These are phyloP conservation scores for Colletes collaris DNA, from an alignment of 2,888 invertebrate genomes.

Conservation along the genomic window DNA sequence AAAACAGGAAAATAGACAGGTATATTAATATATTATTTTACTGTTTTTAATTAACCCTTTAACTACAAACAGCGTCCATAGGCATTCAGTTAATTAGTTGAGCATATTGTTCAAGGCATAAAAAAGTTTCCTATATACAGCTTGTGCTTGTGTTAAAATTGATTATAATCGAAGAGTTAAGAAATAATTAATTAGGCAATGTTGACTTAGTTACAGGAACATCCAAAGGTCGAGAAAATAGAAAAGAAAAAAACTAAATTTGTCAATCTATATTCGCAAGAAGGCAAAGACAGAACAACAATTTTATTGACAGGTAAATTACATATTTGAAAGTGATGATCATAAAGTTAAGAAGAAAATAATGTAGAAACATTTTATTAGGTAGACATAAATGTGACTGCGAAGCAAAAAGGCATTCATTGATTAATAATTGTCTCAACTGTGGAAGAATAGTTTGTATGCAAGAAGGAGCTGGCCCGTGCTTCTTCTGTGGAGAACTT, in stretches of 20 bases:
- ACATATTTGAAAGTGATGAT: conserved; percentile 1
- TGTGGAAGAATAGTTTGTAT: conserved; percentile 98
- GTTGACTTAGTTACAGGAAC: conserved; percentile 52
- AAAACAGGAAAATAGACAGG: conserved; percentile 46
- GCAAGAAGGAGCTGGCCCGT: conserved; percentile 98
- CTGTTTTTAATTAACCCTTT: neutral
- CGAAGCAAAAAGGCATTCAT: conserved; percentile 94
- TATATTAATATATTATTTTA: conserved; percentile 2
- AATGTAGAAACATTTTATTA: conserved; percentile 28
- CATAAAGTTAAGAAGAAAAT: neutral
- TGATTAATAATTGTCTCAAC: conserved; percentile 95
- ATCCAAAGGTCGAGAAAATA: conserved; percentile 66
- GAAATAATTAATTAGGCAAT: neutral
- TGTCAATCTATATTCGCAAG: conserved; percentile 89
- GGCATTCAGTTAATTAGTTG: too few species aligned
- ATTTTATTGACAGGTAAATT: conserved; percentile 83
- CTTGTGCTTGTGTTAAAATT: too few species aligned
- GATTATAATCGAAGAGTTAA: neutral
- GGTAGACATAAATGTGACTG: conserved; percentile 93
- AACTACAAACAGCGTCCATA: too few species aligned
- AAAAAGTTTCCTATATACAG: too few species aligned
- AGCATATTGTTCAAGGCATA: too few species aligned
- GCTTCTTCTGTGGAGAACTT: conserved; percentile 94
- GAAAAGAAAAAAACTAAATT: conserved; percentile 89
- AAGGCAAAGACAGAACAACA: conserved; percentile 85